Conservation (phyloP, 2,888 invertebrate genomes). For the Trimorus sp. region DNA sequence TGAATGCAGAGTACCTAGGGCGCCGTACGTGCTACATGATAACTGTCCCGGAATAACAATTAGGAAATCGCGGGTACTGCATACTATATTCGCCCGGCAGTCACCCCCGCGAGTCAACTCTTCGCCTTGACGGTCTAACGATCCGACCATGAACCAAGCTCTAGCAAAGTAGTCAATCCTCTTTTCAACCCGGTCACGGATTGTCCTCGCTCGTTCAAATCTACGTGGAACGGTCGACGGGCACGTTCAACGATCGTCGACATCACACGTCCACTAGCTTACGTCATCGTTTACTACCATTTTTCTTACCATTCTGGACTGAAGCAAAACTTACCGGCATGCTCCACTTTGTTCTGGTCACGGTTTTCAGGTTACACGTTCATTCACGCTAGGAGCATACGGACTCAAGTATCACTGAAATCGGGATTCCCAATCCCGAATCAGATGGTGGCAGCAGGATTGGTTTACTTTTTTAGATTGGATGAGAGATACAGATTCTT, state of each 20-base stretch:
- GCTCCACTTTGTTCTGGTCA: conserved; percentile 71
- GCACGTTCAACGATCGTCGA: conserved; percentile 72
- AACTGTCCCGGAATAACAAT: conserved; percentile 78
- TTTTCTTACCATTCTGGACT: conserved; percentile 66
- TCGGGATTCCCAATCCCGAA: conserved; percentile 65
- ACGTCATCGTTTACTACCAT: conserved; percentile 70
- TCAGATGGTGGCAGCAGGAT: conserved; percentile 39
- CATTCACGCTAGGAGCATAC: conserved; percentile 66
- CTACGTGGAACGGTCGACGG: conserved; percentile 69
- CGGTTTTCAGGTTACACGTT: conserved; percentile 74
- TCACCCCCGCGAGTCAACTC: conserved; percentile 58
- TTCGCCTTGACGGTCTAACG: conserved; percentile 62
- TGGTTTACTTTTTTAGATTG: no score
- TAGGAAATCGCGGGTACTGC: conserved; percentile 74
- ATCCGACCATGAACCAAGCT: conserved; percentile 70
- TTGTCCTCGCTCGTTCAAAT: conserved; percentile 66
- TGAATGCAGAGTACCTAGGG: conserved; percentile 71
- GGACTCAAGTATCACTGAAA: conserved; percentile 68
- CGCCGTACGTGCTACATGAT: conserved; percentile 72
- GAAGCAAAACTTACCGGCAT: conserved; percentile 47
- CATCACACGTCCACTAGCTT: conserved; percentile 68
- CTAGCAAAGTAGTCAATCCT: conserved; percentile 67
- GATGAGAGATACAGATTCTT: no score
- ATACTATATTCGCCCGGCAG: conserved; percentile 68
- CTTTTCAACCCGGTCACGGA: conserved; percentile 76